Conservation (phyloP, 2,797 vertebrate genomes). For the Myioborus melanocephalus region DNA sequence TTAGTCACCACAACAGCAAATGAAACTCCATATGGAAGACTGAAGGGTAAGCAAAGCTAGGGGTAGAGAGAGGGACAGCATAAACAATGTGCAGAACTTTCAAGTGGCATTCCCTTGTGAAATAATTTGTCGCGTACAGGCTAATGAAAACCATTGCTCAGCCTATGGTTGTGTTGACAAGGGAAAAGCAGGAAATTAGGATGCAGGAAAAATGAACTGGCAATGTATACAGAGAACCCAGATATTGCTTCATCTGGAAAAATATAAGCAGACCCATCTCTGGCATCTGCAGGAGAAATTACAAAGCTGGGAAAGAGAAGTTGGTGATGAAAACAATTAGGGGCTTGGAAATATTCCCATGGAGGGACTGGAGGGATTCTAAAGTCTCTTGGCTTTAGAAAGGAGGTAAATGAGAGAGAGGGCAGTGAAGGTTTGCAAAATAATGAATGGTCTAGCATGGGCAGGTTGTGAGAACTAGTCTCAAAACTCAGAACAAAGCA, state of each 20-base stretch:
- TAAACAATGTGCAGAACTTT: not conserved
- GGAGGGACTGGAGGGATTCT: not conserved
- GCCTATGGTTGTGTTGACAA: not conserved
- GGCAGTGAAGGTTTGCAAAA: not conserved
- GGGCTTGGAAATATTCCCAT: not conserved
- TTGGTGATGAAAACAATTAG: constrained; percentile 25
- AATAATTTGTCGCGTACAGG: not conserved
- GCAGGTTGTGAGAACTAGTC: not conserved
- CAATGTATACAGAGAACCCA: not conserved
- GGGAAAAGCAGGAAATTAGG: constrained; percentile 16
- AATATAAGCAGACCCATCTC: constrained; percentile 16
- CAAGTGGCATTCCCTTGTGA: not conserved
- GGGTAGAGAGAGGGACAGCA: not conserved
- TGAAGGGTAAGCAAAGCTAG: not conserved
- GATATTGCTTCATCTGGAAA: constrained; percentile 28
- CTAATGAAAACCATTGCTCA: constrained; percentile 42
- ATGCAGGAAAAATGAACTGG: constrained; percentile 3
- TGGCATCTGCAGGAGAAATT: constrained; percentile 38
- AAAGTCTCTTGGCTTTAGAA: not conserved
- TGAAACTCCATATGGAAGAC: not conserved
- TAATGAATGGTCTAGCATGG: not conserved
- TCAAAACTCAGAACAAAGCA: constrained; percentile 2
- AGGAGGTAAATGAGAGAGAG: not conserved
- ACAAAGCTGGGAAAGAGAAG: constrained; percentile 30
- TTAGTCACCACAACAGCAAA: constrained; percentile 5